Evolutionary conservation across 1,140 invertebrate genomes (phyloP).

Genomic region (Caenorhabditis latens): DNA sequence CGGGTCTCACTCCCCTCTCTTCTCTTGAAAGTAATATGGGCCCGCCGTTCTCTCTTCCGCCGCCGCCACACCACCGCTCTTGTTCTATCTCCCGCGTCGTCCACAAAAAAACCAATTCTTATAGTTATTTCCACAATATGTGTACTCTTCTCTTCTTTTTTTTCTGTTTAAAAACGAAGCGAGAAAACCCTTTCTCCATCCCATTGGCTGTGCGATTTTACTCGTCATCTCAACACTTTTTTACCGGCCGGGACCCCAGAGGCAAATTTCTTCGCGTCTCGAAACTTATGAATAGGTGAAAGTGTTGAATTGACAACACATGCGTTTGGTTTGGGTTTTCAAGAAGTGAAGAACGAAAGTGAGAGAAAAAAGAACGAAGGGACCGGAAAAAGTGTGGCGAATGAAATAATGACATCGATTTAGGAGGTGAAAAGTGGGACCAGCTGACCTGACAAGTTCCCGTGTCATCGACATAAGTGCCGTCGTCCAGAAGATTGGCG

Average conservation of each 20-base stretch:
- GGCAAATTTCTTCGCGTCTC: constrained; percentile 21
- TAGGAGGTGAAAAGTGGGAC: neutral
- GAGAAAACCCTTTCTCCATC: neutral
- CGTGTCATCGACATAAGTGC: constrained; percentile 60
- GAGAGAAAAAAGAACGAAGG: constrained; percentile 28
- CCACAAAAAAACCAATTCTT: constrained; percentile 43
- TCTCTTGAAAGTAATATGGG: neutral
- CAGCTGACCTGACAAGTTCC: constrained; percentile 77
- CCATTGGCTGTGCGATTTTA: neutral
- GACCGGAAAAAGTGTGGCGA: constrained; percentile 3
- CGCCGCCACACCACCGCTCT: neutral
- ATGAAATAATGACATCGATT: constrained; percentile 63
- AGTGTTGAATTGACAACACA: constrained; percentile 56
- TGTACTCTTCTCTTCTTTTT: constrained; percentile 38
- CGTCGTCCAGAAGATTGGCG: constrained; percentile 71
- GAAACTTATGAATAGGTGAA: constrained; percentile 51
- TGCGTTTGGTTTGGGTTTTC: neutral
- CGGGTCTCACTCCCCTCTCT: neutral
- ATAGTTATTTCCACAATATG: constrained; percentile 55
- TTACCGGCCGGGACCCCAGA: constrained; percentile 10
- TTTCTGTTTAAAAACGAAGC: constrained; percentile 42
- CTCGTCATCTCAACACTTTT: neutral
- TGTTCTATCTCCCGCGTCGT: constrained; percentile 41
- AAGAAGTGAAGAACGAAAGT: neutral
- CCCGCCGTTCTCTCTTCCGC: constrained; percentile 27